Conservation (phyloP, 2,888 invertebrate genomes). For the Blastobasis adustella region DNA sequence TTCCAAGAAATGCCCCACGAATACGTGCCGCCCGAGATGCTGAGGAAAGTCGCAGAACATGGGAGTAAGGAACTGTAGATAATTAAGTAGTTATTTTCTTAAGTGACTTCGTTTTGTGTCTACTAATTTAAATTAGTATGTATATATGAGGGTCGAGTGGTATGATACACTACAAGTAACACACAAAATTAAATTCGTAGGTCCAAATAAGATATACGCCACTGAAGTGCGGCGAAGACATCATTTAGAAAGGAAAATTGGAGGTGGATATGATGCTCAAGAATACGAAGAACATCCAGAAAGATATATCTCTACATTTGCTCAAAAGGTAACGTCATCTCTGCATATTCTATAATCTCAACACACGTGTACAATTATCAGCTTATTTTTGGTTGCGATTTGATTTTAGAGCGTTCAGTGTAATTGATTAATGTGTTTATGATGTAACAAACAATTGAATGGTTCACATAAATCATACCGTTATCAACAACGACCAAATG, state of each 20-base stretch:
- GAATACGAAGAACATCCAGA: slow-evolving; percentile 95
- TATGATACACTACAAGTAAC: background rate
- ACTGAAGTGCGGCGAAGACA: slow-evolving; percentile 96
- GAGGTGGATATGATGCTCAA: slow-evolving; percentile 90
- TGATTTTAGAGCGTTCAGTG: no score
- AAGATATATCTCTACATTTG: slow-evolving; percentile 95
- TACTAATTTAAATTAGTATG: no score
- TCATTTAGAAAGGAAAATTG: slow-evolving; percentile 94
- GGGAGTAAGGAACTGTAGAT: slow-evolving; percentile 82
- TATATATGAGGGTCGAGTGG: no score
- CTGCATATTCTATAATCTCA: no score
- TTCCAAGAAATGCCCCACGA: slow-evolving; percentile 98
- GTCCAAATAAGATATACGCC: slow-evolving; percentile 95
- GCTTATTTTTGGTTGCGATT: no score
- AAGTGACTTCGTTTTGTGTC: no score
- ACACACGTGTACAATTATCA: no score
- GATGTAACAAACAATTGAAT: no score
- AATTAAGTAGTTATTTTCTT: background rate
- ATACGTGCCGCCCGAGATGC: slow-evolving; percentile 95
- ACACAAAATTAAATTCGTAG: slow-evolving; percentile 50
- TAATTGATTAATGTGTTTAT: no score
- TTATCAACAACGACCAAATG: no score
- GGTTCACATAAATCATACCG: no score
- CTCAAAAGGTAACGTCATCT: slow-evolving; percentile 81
- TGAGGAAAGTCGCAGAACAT: slow-evolving; percentile 96